Base-by-base conservation (phyloP, 2,113 vertebrate species). In the Ahaetulla prasina region DNA sequence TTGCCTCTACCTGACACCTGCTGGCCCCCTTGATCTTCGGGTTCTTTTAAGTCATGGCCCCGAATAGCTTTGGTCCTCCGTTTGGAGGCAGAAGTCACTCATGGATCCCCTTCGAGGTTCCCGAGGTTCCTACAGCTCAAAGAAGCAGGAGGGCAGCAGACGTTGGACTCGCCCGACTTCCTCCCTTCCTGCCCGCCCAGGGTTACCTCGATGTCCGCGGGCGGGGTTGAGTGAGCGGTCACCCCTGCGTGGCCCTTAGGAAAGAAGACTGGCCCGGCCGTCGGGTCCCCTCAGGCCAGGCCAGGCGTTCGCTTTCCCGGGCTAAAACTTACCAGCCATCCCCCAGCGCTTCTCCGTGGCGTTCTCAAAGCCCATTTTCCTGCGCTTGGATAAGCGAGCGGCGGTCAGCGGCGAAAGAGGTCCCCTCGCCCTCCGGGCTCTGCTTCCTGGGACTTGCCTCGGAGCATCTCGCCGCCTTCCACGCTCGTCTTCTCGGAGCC, bases 301-400 rank as follows among this genome's bases (percentile, higher is more conserved):
- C 90, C 16, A 27, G 39, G 74, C 27, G 63, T 4, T 49, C 30
- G 45, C 30, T 55, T 20, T 35, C 20, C 6, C 47, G 1, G 50
- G 25, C 49, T 4, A 45, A 22, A 52, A 95, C 95, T 95, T 92
- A 94, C 95, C 94, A 63, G 95, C 90, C 93, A 93, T 90, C 94
- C 94, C 93, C 95, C 95, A 91, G 68, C 88, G 88, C 91, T 89
- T 91, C 50, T 91, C 93, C 50, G 92, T 92, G 94, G 93, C 39
- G 94, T 95, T 94, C 84, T 94, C 95, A 88, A 91, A 93, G 89
- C 94, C 94, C 95, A 94, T 94, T 90, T 85, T 47, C 95, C 30
- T 27, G 95, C 90, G 88, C 93, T 91, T 68, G 43, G 92, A 52
- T 35, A 30, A 60, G 27, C 86, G 39, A 85, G 49, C 60, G 50